Conservation (phyloP, 2,797 vertebrate species). For the Periparus ater region DNA sequence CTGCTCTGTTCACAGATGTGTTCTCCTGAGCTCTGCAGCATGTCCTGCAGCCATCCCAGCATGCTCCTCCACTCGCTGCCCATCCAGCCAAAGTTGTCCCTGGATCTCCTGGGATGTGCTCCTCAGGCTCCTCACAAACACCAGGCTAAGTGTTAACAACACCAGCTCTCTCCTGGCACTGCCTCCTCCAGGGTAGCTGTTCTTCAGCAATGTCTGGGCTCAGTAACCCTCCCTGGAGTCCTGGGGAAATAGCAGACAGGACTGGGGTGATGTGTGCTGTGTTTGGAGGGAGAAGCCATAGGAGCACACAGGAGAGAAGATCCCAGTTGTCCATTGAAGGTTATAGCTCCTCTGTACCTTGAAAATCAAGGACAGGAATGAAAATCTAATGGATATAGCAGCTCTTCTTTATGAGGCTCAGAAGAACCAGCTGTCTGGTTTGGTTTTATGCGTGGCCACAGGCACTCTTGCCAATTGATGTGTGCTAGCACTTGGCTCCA, state of each 20-base stretch:
- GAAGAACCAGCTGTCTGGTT: neutral
- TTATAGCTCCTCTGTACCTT: neutral
- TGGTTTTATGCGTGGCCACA: neutral
- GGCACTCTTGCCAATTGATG: neutral
- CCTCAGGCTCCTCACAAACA: neutral
- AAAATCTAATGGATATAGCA: neutral
- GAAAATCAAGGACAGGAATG: constrained; percentile 34
- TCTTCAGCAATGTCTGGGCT: neutral
- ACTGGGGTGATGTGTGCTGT: neutral
- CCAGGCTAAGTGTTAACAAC: neutral
- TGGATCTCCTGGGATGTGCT: neutral
- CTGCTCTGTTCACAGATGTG: neutral
- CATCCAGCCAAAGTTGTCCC: neutral
- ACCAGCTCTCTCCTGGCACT: neutral
- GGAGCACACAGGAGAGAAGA: neutral
- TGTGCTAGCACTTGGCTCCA: neutral
- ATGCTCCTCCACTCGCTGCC: neutral
- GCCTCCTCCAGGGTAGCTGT: neutral
- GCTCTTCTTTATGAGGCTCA: neutral
- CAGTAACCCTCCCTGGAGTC: neutral
- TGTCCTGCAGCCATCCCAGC: neutral
- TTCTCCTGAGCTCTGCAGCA: neutral
- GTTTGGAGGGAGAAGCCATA: neutral
- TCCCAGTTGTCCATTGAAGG: neutral
- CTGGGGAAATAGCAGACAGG: neutral